A percentile compares a stretch with the other conserved stretches of the same genome.
phyloP scores from a whole-genome alignment of 2,113 vertebrate species.

The Machaerirhynchus nigripectus region DNA sequence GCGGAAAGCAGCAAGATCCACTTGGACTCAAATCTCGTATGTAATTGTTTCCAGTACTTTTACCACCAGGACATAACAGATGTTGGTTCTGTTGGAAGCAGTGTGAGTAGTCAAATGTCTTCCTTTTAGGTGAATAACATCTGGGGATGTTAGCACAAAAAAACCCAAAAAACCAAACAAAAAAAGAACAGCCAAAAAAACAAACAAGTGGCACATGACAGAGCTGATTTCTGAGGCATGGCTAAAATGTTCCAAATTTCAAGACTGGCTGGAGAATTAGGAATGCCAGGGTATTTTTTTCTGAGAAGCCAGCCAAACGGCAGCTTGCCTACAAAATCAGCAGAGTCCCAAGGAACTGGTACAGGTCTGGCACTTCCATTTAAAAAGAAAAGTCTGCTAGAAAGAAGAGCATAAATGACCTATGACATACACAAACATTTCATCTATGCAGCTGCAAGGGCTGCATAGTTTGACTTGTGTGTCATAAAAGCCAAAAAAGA shows the following conservation, averaged over 20 bases:
- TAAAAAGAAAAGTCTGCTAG: neutral
- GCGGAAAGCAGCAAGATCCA: neutral
- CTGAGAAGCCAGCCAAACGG: neutral
- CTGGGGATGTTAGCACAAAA: neutral
- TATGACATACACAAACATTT: neutral
- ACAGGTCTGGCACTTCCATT: neutral
- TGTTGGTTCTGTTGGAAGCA: neutral
- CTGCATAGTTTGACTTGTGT: neutral
- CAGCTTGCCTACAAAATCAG: neutral
- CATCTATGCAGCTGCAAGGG: neutral
- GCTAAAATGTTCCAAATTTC: neutral
- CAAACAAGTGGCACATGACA: neutral
- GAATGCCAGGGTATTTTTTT: neutral
- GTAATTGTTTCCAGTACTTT: neutral
- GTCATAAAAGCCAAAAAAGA: neutral
- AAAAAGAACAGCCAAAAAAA: neutral
- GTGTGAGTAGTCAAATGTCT: neutral
- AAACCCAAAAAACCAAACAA: neutral
- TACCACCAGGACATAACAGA: neutral
- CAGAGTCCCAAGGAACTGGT: neutral
- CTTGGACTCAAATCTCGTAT: neutral
- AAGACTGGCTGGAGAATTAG: neutral
- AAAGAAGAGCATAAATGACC: neutral
- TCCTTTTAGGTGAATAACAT: neutral
- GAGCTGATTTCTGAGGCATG: neutral